Conservation (phyloP, 2,888 invertebrate genomes). For the Ptychoptera albimana region DNA sequence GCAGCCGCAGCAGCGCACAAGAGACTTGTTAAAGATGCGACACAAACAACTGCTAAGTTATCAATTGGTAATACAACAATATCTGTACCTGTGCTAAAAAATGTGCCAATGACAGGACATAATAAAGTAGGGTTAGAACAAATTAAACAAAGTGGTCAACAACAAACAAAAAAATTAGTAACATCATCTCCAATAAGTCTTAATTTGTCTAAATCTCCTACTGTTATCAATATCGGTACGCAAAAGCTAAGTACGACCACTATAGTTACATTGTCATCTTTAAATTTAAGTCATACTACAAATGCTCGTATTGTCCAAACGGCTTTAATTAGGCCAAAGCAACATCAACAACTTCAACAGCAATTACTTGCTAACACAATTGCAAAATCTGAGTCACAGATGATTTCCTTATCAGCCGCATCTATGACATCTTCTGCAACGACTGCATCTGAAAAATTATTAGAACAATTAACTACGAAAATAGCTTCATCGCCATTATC, state of each 20-base stretch:
- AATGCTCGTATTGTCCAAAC: slow-evolving; percentile 32
- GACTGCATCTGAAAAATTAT: slow-evolving; percentile 29
- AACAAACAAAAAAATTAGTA: slow-evolving; percentile 11
- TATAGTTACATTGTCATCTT: slow-evolving; percentile 25
- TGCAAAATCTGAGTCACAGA: not conserved
- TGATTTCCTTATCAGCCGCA: slow-evolving; percentile 11
- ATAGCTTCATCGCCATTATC: slow-evolving; percentile 38
- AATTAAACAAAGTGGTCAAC: slow-evolving; percentile 15
- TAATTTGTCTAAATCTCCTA: slow-evolving; percentile 19
- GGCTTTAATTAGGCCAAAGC: slow-evolving; percentile 14
- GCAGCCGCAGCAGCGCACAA: slow-evolving; percentile 30
- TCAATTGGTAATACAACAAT: slow-evolving; percentile 30
- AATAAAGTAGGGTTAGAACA: slow-evolving; percentile 9
- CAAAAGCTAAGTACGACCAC: slow-evolving; percentile 24
- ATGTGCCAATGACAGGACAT: slow-evolving; percentile 14
- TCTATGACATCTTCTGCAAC: slow-evolving; percentile 31
- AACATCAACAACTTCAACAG: slow-evolving; percentile 2
- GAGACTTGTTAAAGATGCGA: slow-evolving; percentile 37
- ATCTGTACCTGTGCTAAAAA: slow-evolving; percentile 28
- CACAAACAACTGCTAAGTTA: slow-evolving; percentile 38
- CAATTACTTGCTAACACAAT: slow-evolving; percentile 3
- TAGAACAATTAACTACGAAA: slow-evolving; percentile 34
- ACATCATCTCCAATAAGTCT: slow-evolving; percentile 12
- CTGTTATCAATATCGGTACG: slow-evolving; percentile 19
- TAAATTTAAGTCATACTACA: slow-evolving; percentile 25